A percentile compares a stretch with the other conserved stretches of the same genome.
Evolutionary conservation across 2,888 invertebrate species (phyloP).

Genomic region (Drosophila neoperkinsi): DNA sequence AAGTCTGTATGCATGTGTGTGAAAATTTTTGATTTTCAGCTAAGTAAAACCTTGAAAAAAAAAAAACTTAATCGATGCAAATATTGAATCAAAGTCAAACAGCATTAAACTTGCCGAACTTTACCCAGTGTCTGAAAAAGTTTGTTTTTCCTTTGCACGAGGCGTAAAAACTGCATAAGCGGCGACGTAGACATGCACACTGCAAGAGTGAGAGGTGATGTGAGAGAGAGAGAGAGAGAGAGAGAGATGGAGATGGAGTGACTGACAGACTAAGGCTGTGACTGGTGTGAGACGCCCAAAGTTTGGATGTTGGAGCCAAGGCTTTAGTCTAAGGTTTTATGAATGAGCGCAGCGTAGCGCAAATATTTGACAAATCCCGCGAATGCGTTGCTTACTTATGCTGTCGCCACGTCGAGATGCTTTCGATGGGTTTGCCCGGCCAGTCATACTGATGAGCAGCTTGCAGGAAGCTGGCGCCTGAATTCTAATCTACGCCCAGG

Average conservation of each 20-base stretch:
- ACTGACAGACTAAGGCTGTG: slow-evolving; percentile 39
- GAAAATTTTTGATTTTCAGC: slow-evolving; percentile 41
- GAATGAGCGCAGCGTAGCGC: slow-evolving; percentile 77
- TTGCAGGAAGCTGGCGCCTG: slow-evolving; percentile 13
- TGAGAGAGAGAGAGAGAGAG: not conserved
- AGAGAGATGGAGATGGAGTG: slow-evolving; percentile 1
- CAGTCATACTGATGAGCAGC: slow-evolving; percentile 64
- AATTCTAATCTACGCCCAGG: slow-evolving; percentile 13
- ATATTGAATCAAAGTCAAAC: slow-evolving; percentile 80
- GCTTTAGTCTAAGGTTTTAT: slow-evolving; percentile 51
- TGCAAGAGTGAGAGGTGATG: not conserved
- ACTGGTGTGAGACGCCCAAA: slow-evolving; percentile 19
- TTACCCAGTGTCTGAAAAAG: slow-evolving; percentile 67
- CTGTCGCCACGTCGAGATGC: slow-evolving; percentile 69
- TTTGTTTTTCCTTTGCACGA: slow-evolving; percentile 60
- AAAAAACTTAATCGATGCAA: slow-evolving; percentile 72
- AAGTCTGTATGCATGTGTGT: slow-evolving; percentile 6
- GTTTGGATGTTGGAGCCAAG: slow-evolving; percentile 35
- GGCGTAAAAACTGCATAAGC: slow-evolving; percentile 65
- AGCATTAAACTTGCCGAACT: slow-evolving; percentile 79
- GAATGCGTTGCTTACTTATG: slow-evolving; percentile 74
- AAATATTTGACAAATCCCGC: slow-evolving; percentile 80
- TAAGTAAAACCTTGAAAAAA: slow-evolving; percentile 51
- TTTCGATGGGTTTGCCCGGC: slow-evolving; percentile 37
- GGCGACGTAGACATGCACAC: slow-evolving; percentile 5